Evolutionary conservation across 2,888 invertebrate species (phyloP).

Genomic region (Rhorus exstirpatorius): DNA sequence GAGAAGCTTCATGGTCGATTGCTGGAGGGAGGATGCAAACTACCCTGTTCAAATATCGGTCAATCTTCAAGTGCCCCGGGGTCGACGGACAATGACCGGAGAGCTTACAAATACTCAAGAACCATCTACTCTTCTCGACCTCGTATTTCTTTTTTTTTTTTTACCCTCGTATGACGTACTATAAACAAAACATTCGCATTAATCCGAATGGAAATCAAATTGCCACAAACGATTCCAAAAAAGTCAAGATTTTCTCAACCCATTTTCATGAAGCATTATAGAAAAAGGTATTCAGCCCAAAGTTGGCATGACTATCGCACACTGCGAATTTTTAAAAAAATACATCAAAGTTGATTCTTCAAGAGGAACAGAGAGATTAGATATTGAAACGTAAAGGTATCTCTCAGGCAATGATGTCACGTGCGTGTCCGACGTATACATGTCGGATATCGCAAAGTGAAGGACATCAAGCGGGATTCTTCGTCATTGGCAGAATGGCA

Average conservation of each 20-base stretch:
- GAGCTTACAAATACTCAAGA: conserved; percentile 31
- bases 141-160: conserved; percentile 30
- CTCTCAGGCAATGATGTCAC: not conserved
- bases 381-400: not conserved
- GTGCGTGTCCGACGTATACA: not conserved
- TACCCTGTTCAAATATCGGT: conserved; percentile 68
- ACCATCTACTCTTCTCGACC: conserved; percentile 56
- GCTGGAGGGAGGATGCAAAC: conserved; percentile 34
- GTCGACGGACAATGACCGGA: conserved; percentile 56
- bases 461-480: conserved; percentile 22
- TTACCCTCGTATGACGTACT: not conserved
- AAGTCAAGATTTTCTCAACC: not conserved
- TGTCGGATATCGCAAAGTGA: not conserved
- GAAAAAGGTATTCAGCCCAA: not conserved
- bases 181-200: not conserved
- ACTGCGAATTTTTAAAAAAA: not conserved
- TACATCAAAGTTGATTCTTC: not conserved
- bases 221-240: not conserved
- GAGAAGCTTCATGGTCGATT: conserved; percentile 50
- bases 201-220: not conserved
- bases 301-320: not conserved
- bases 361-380: not conserved
- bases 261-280: not conserved
- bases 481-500: conserved; percentile 13
- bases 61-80: conserved; percentile 61